Base-by-base conservation (phyloP, 2,113 vertebrate genomes). In the Chamaetylas fuelleborni region DNA sequence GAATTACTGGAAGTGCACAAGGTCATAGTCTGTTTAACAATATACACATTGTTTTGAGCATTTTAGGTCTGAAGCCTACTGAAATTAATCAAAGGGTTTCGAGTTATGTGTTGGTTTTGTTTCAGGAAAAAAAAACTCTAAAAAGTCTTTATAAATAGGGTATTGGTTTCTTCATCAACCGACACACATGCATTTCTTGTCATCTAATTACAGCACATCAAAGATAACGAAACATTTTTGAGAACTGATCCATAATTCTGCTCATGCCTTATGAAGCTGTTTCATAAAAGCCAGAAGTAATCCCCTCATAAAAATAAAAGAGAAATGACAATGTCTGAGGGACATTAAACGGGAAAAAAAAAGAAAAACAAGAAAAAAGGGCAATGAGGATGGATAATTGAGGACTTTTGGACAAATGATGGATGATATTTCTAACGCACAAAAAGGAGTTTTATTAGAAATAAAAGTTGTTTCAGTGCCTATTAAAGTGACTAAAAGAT, bases 201-300 rank as follows among this genome's bases (percentile, higher is more conserved):
- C 89, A 50, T 76, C 81, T 89, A 93, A 91, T 93, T 96, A 76
- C 69, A 81, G 57, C 43, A 65, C 69, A 81, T 89, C 73, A 71
- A 47, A n/a, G 80, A 78, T 90, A 91, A 86, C 54, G 29, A 54
- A 88, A 29, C 40, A 58, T 82, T 91, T 95, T 90, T 72, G 42
- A 87, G 66, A 87, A 80, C 29, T 33, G 45, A 61, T 85, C 71
- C 57, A 54, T 94, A 90, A 90, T 95, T 87, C 81, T 86, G 29
- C 29, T 81, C 50, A 42, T 51, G 62, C 72, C 66, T 91, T 45
- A 78, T 38, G 36, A 90, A 90, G 56, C 34, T 70, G 5, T 56
- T 62, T 40, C 42, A 69, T 69, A 84, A 79, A 93, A 91, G 19
- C 12, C 73, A 92, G 53, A 87, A 95, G 92, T 82, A 96, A 80